Percentiles rank a stretch among this genome's conserved stretches.
These are phyloP conservation scores for Mus spretus DNA, from an alignment of 2,797 vertebrate genomes.

Conservation along the genomic window DNA sequence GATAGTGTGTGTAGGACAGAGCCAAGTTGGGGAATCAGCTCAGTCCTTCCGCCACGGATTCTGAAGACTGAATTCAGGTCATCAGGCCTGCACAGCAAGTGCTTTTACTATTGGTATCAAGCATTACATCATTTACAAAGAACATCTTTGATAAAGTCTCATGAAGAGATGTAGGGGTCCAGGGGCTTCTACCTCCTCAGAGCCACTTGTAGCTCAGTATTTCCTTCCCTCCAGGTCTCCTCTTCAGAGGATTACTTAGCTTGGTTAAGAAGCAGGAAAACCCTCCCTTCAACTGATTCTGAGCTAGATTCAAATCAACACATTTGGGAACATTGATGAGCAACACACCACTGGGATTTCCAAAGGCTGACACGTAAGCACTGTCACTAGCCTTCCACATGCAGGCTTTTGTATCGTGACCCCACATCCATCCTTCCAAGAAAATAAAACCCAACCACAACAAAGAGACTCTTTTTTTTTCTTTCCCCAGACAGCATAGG, in stretches of 20 bases:
- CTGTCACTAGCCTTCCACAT: slow-evolving; percentile 12
- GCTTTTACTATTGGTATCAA: not conserved
- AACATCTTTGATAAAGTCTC: slow-evolving; percentile 21
- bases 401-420: not conserved
- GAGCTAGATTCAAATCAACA: not conserved
- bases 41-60: not conserved
- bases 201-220: not conserved
- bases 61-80: not conserved
- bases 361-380: not conserved
- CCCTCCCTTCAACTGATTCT: not conserved
- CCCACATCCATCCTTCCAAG: slow-evolving; percentile 3
- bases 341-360: not conserved
- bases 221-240: not conserved
- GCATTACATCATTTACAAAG: slow-evolving; percentile 31
- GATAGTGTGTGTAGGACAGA: too few species aligned
- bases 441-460: not conserved
- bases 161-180: not conserved
- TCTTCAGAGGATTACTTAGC: slow-evolving; percentile 10
- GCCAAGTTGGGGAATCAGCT: not conserved
- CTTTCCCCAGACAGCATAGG: not conserved
- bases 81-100: not conserved
- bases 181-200: not conserved
- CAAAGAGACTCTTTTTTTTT: too few species aligned
- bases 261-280: not conserved
- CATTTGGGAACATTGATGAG: not conserved